phyloP scores from a whole-genome alignment of 2,888 invertebrate genomes.

The Mactromeris polynyma region DNA sequence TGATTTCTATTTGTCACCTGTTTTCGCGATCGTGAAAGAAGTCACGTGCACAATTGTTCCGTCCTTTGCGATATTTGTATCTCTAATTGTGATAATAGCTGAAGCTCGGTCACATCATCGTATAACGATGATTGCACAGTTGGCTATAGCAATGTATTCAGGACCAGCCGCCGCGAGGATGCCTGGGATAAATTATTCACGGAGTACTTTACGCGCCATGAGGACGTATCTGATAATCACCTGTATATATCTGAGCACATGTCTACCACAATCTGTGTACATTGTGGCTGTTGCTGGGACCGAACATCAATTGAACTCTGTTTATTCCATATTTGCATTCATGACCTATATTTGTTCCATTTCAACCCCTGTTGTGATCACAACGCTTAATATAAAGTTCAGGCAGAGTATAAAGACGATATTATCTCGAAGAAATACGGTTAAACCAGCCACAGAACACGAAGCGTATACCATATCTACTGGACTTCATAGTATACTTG shows the following conservation, averaged over 20 bases:
- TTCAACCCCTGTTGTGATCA: conserved; percentile 76
- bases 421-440: conserved; percentile 51
- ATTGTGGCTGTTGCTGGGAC: conserved; percentile 54
- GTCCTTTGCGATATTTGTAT: conserved; percentile 60
- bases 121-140: conserved; percentile 74
- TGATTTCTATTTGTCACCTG: conserved; percentile 11
- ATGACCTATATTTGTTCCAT: conserved; percentile 72
- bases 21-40: conserved; percentile 65
- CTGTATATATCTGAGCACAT: conserved; percentile 66
- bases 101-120: conserved; percentile 75
- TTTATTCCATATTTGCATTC: conserved; percentile 64
- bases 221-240: conserved; percentile 74
- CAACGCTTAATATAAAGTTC: conserved; percentile 75
- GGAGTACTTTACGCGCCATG: conserved; percentile 75
- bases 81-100: conserved; percentile 69
- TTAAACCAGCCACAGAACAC: conserved; percentile 51
- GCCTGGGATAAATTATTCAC: conserved; percentile 64
- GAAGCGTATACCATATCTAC: conserved; percentile 74
- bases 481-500: conserved; percentile 72
- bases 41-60: conserved; percentile 71
- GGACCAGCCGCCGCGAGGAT: conserved; percentile 43
- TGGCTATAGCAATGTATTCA: conserved; percentile 71
- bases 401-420: conserved; percentile 62
- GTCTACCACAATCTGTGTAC: conserved; percentile 70
- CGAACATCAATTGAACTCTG: not conserved